phyloP scores from a whole-genome alignment of 1,140 invertebrate species.

The Eubasilissa regina region DNA sequence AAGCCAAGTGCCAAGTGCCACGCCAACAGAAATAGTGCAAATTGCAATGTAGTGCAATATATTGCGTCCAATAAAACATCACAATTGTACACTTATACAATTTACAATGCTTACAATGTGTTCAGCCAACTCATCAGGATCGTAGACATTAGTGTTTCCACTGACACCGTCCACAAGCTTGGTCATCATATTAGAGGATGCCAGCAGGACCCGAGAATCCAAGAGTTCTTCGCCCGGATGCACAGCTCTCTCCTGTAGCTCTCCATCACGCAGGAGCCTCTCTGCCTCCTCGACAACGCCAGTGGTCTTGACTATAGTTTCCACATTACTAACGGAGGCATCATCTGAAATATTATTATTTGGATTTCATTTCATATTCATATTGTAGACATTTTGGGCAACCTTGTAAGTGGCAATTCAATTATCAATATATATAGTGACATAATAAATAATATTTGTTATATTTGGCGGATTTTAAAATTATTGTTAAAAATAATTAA shows the following conservation, averaged over 20 bases:
- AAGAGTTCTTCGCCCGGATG: slow-evolving; percentile 70
- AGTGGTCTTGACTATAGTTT: slow-evolving; percentile 65
- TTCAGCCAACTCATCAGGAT: slow-evolving; percentile 65
- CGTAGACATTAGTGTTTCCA: slow-evolving; percentile 67
- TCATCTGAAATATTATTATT: slow-evolving; percentile 21
- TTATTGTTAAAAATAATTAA: no score
- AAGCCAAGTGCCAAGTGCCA: no score
- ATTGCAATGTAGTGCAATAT: no score
- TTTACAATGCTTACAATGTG: slow-evolving; percentile 60
- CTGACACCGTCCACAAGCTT: slow-evolving; percentile 68
- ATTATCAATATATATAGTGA: no score
- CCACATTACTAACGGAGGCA: slow-evolving; percentile 39
- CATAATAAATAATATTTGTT: no score
- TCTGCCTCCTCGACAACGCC: slow-evolving; percentile 65
- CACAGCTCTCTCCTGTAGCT: slow-evolving; percentile 65
- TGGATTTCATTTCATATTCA: no score
- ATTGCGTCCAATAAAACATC: no score
- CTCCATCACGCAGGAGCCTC: slow-evolving; percentile 63
- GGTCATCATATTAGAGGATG: slow-evolving; percentile 67
- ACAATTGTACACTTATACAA: not conserved
- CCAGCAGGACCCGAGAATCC: slow-evolving; percentile 68
- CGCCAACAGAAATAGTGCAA: no score
- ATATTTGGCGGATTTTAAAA: no score
- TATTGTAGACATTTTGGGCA: no score
- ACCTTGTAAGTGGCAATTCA: no score